These are phyloP conservation scores for Rhizomys pruinosus DNA, from an alignment of 2,113 vertebrate species.

Conservation along the genomic window DNA sequence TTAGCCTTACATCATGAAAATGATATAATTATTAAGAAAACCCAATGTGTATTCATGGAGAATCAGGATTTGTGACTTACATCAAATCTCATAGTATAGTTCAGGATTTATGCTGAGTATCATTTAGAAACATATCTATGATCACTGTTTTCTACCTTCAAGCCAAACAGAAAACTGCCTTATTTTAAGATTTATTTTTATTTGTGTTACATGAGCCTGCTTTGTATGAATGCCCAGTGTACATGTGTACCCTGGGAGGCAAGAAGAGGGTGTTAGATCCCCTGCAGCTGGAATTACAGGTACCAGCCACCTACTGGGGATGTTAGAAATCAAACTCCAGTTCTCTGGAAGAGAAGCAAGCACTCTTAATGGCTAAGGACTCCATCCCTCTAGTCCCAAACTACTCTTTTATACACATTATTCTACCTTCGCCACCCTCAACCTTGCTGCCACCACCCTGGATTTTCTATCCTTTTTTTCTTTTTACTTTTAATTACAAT, in stretches of 20 bases:
- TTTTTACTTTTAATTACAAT: constrained; percentile 78
- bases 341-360: neutral
- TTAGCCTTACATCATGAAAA: constrained; percentile 23
- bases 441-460: no score
- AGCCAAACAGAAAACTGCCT: constrained; percentile 34
- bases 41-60: neutral
- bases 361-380: neutral
- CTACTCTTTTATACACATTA: constrained; percentile 33
- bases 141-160: constrained; percentile 61
- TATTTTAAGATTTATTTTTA: neutral
- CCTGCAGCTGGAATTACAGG: neutral
- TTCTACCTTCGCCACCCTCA: no score
- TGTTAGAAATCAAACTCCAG: neutral
- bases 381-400: neutral
- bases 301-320: neutral
- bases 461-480: constrained; percentile 67
- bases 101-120: constrained; percentile 58
- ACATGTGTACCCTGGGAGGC: neutral
- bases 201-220: neutral
- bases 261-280: neutral
- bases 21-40: constrained; percentile 65
- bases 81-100: constrained; percentile 62
- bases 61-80: constrained; percentile 19
- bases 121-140: constrained; percentile 62
- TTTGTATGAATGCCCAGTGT: no score